Conservation (phyloP, 2,888 invertebrate species). For the Tipula confusa region DNA sequence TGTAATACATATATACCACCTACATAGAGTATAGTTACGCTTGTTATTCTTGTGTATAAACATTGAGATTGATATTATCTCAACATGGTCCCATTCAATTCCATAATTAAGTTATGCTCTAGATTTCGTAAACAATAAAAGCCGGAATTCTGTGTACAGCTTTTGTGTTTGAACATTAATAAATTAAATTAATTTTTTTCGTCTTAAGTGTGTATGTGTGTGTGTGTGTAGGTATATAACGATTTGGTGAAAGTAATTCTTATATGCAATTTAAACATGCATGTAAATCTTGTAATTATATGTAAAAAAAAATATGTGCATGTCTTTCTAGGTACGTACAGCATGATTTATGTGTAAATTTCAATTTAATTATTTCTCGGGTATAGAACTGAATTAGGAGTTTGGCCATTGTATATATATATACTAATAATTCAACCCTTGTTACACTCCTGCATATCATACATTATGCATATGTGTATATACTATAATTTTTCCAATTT, state of each 20-base stretch:
- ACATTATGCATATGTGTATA: background rate
- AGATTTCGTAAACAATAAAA: background rate
- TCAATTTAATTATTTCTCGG: background rate
- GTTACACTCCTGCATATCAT: background rate
- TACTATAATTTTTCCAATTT: background rate
- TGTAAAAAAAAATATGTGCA: background rate
- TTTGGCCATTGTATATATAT: background rate
- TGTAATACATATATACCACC: background rate
- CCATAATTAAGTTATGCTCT: constrained; percentile 20
- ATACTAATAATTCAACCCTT: too few relatives aligned
- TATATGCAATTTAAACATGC: background rate
- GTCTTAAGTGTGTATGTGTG: background rate
- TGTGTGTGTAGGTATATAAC: background rate
- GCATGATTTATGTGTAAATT: background rate
- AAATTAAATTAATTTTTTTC: background rate
- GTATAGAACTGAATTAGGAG: background rate
- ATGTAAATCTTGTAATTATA: background rate
- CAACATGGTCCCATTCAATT: constrained; percentile 12
- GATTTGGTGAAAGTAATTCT: background rate
- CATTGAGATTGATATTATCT: background rate
- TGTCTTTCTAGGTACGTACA: background rate
- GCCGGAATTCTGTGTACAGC: background rate
- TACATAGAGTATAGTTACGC: background rate
- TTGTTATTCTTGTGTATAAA: background rate
- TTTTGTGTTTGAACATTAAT: background rate